These are phyloP conservation scores for Scolopax mira DNA, from an alignment of 2,113 vertebrate species.

Conservation along the genomic window DNA sequence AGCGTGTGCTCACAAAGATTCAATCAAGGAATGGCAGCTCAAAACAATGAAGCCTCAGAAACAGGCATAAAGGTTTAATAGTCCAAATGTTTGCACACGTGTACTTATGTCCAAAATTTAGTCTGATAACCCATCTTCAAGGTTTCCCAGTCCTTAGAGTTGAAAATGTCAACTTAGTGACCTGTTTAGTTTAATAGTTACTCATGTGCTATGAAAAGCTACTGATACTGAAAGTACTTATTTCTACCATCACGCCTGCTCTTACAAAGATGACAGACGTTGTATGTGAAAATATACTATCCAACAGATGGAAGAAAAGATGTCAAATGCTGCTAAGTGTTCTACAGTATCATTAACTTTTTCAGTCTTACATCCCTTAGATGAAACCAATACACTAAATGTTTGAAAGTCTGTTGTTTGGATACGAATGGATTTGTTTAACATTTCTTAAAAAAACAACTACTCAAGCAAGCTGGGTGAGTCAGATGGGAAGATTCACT, in stretches of 20 bases:
- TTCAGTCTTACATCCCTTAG: neutral
- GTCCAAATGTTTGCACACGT: conserved; percentile 54
- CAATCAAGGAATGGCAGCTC: conserved; percentile 49
- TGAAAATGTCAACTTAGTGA: conserved; percentile 27
- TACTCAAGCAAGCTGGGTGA: neutral
- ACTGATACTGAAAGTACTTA: neutral
- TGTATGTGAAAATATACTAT: neutral
- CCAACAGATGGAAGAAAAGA: neutral
- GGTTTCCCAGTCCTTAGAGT: neutral
- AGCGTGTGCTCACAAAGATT: conserved; percentile 42
- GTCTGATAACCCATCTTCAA: conserved; percentile 57
- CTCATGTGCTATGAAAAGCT: neutral
- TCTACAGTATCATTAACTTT: neutral
- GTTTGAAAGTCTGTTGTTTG: neutral
- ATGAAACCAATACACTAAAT: neutral
- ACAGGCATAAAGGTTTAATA: conserved; percentile 47
- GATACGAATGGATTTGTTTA: neutral
- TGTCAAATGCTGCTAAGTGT: neutral
- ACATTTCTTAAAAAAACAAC: neutral
- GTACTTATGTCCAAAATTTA: conserved; percentile 24
- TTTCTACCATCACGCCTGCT: neutral
- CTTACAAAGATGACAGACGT: neutral
- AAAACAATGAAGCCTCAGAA: conserved; percentile 61
- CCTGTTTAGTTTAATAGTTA: neutral
- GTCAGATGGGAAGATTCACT: neutral